These are phyloP conservation scores for Eupithecia pulchellata DNA, from an alignment of 2,888 invertebrate genomes.

Conservation along the genomic window DNA sequence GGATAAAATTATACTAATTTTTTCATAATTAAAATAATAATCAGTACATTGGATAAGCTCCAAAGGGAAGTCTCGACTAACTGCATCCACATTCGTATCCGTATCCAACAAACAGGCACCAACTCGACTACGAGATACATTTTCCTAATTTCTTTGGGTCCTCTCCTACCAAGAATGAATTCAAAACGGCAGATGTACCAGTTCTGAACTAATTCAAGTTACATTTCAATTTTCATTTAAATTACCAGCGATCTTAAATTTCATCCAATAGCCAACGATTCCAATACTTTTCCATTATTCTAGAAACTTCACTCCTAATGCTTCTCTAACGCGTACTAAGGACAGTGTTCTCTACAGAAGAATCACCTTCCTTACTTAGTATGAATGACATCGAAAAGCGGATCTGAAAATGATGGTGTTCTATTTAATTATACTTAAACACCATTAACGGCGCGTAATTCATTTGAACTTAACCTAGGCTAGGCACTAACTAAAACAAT, in stretches of 20 bases:
- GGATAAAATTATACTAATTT: conserved; percentile 73
- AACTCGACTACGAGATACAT: conserved; percentile 78
- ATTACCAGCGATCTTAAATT: conserved; percentile 39
- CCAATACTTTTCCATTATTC: conserved; percentile 28
- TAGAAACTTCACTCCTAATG: conserved; percentile 51
- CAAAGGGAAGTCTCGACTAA: conserved; percentile 64
- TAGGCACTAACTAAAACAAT: conserved; percentile 81
- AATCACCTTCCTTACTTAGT: conserved; percentile 52
- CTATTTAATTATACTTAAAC: conserved; percentile 48
- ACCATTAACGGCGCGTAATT: conserved; percentile 66
- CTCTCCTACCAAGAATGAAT: conserved; percentile 51
- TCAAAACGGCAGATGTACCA: conserved; percentile 43
- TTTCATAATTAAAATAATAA: conserved; percentile 70
- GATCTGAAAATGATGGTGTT: conserved; percentile 61
- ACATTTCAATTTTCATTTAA: conserved; percentile 45
- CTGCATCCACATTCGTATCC: conserved; percentile 55
- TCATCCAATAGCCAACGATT: conserved; percentile 32
- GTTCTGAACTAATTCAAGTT: conserved; percentile 50
- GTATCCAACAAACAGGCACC: conserved; percentile 78
- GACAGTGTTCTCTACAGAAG: conserved; percentile 59
- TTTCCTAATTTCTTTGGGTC: conserved; percentile 75
- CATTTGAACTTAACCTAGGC: conserved; percentile 77
- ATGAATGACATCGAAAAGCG: conserved; percentile 55
- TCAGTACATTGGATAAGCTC: conserved; percentile 82
- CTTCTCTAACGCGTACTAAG: conserved; percentile 52